These are phyloP conservation scores for Amphiprion percula DNA, from an alignment of 2,113 vertebrate species.

Conservation along the genomic window DNA sequence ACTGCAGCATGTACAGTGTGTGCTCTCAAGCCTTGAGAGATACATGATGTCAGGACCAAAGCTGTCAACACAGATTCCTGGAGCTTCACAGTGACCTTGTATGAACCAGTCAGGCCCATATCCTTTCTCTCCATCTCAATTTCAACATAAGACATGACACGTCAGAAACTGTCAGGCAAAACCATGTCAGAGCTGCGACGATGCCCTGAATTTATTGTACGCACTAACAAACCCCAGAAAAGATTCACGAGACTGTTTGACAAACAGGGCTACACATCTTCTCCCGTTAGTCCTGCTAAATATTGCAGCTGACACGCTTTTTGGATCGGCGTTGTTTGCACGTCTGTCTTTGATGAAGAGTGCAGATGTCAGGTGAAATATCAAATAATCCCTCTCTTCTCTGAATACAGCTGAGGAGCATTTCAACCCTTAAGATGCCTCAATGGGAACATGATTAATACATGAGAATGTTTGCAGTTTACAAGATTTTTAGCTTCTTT, in stretches of 20 bases:
- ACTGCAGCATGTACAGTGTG: constrained; percentile 11
- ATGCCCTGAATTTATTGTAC: constrained; percentile 14
- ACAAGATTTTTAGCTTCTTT: not conserved
- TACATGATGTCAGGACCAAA: constrained; percentile 28
- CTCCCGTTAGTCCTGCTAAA: constrained; percentile 40
- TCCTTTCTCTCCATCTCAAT: constrained; percentile 42
- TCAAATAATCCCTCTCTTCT: constrained; percentile 33
- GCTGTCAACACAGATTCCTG: constrained; percentile 54
- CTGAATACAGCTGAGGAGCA: constrained; percentile 4
- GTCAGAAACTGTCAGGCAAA: constrained; percentile 53
- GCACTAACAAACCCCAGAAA: constrained; percentile 8
- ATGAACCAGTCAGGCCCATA: constrained; percentile 37
- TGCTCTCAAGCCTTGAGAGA: constrained; percentile 37
- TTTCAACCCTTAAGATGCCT: constrained; percentile 2
- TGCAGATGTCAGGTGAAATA: constrained; percentile 15
- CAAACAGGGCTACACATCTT: constrained; percentile 25
- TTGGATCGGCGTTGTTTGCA: constrained; percentile 11
- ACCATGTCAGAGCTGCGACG: constrained; percentile 2
- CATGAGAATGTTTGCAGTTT: not conserved
- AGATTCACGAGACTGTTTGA: constrained; percentile 17
- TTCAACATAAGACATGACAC: constrained; percentile 53
- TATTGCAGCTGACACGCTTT: constrained; percentile 40
- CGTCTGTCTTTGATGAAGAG: constrained; percentile 21
- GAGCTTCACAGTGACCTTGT: constrained; percentile 53
- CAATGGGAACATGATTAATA: not conserved